Evolutionary conservation across 2,113 vertebrate genomes (phyloP).

Genomic region (human): DNA sequence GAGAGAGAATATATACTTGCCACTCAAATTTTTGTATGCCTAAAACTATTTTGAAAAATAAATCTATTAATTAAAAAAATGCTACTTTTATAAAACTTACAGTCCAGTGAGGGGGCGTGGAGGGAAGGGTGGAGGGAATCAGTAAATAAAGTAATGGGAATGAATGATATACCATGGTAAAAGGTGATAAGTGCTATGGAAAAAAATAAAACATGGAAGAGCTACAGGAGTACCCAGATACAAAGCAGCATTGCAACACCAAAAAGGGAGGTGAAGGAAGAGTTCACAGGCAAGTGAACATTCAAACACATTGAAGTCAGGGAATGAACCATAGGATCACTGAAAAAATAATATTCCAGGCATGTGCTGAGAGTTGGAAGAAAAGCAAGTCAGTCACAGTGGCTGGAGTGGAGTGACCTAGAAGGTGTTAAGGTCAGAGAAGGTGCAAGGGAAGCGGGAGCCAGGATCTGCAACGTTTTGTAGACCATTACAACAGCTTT

Average conservation of each 20-base stretch:
- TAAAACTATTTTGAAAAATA: not conserved
- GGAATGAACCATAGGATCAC: not conserved
- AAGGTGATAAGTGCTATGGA: not conserved
- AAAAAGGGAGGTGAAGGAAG: not conserved
- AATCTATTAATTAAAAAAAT: not conserved
- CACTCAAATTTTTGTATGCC: not conserved
- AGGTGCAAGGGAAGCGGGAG: not conserved
- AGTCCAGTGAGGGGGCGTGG: not conserved
- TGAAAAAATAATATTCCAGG: not conserved
- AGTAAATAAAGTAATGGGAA: not conserved
- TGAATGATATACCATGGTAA: not conserved
- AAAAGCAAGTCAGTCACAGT: not conserved
- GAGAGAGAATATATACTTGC: not conserved
- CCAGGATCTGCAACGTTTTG: not conserved
- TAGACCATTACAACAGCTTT: not conserved
- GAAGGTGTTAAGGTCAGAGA: not conserved
- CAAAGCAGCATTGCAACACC: not conserved
- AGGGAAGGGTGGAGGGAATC: fast-evolving
- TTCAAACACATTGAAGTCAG: not conserved
- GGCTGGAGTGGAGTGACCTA: not conserved
- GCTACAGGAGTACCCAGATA: not conserved
- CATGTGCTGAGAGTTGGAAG: not conserved
- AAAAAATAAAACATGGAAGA: not conserved
- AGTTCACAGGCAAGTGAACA: not conserved
- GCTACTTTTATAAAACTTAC: not conserved